phyloP scores from a whole-genome alignment of 2,797 vertebrate genomes.

The Pseudomugil gertrudae region DNA sequence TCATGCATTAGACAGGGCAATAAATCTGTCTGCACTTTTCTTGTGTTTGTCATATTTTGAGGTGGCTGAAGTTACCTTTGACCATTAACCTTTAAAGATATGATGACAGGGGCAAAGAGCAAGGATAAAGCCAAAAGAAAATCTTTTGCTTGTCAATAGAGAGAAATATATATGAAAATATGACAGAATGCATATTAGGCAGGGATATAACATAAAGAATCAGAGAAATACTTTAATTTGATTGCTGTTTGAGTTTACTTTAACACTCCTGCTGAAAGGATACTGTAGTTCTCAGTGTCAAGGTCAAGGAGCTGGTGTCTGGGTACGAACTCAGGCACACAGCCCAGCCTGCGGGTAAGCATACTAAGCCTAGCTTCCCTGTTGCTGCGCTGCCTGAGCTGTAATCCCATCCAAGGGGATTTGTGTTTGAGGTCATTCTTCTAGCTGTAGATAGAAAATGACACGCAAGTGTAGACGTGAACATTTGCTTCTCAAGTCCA shows the following conservation, averaged over 20 bases:
- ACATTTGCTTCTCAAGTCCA: conserved; percentile 1
- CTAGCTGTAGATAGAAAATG: conserved; percentile 25
- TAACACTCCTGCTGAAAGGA: background rate
- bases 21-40: background rate
- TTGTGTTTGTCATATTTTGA: background rate
- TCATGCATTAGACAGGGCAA: background rate
- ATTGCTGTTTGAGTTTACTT: background rate
- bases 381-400: conserved; percentile 48
- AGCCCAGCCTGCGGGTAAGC: conserved; percentile 38
- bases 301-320: conserved; percentile 12
- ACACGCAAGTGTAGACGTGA: conserved; percentile 4
- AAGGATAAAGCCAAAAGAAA: background rate
- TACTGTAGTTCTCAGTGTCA: conserved; percentile 2
- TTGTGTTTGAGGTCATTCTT: conserved; percentile 71
- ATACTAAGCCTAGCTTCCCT: conserved; percentile 45
- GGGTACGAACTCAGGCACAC: conserved; percentile 13
- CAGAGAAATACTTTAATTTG: background rate
- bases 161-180: background rate
- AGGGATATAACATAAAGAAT: background rate
- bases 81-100: background rate
- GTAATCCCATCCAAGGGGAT: conserved; percentile 77
- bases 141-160: background rate
- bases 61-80: background rate
- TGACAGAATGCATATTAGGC: background rate
- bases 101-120: background rate